Conservation (phyloP, 2,888 invertebrate genomes). For the Leptopterna dolabrata region DNA sequence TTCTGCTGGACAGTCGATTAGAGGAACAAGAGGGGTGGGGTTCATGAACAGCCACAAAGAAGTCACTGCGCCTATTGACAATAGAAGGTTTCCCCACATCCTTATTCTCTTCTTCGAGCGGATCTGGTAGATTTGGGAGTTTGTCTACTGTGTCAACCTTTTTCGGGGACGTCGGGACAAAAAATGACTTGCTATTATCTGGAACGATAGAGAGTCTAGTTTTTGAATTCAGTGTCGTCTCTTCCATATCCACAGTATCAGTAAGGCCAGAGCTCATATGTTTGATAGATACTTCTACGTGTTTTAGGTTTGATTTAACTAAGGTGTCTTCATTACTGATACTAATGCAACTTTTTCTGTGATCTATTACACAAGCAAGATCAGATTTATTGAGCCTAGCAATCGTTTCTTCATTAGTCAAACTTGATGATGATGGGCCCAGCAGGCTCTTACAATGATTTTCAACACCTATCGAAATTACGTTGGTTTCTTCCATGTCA, state of each 20-base stretch:
- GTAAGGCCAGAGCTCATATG: background rate
- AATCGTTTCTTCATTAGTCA: background rate
- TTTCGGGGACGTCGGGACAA: background rate
- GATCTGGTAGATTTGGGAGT: too few species aligned
- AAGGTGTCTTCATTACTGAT: background rate
- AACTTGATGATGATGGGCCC: background rate
- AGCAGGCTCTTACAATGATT: background rate
- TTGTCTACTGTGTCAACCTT: background rate
- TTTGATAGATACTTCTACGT: background rate
- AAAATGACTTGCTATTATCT: background rate
- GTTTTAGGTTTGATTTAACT: background rate
- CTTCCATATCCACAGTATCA: background rate
- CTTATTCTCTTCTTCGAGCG: too few species aligned
- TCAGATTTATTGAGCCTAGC: background rate
- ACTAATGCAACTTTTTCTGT: background rate
- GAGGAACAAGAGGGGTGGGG: background rate
- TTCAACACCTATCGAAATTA: background rate
- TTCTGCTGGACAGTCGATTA: background rate
- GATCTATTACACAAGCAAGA: background rate
- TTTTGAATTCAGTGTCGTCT: background rate
- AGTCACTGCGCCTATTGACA: background rate
- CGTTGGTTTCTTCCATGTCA: slow-evolving; percentile 1
- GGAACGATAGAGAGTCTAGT: background rate
- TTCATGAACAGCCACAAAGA: background rate
- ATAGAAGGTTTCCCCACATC: background rate